A percentile compares a stretch with the other conserved stretches of the same genome.
These are phyloP conservation scores for Alitta virens DNA, from an alignment of 2,888 invertebrate species.

Conservation along the genomic window DNA sequence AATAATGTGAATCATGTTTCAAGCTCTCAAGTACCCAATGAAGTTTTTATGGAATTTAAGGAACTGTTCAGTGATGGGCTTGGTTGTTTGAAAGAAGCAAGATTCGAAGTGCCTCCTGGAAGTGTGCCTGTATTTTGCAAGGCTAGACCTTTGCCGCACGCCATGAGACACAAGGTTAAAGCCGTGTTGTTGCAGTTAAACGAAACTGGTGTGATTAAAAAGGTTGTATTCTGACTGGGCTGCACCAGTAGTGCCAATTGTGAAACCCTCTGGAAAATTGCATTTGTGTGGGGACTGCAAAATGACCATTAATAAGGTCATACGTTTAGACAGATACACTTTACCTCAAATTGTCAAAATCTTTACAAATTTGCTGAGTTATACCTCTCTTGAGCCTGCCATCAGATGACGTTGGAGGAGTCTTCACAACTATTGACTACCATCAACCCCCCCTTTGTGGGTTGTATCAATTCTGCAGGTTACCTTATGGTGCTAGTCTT, in stretches of 20 bases:
- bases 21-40: too few relatives aligned
- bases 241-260: slow-evolving; percentile 4
- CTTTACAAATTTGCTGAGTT: not conserved
- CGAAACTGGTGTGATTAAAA: too few relatives aligned
- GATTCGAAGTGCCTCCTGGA: too few relatives aligned
- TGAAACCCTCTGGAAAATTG: not conserved
- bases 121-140: too few relatives aligned
- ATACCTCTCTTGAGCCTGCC: not conserved
- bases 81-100: too few relatives aligned
- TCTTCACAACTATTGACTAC: not conserved
- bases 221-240: too few relatives aligned
- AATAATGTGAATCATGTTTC: too few relatives aligned
- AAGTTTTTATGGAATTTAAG: too few relatives aligned
- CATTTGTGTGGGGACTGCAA: slow-evolving; percentile 5
- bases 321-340: not conserved
- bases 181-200: too few relatives aligned
- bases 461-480: not conserved
- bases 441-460: not conserved
- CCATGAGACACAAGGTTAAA: too few relatives aligned
- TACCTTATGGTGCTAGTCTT: slow-evolving; percentile 3
- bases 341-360: not conserved
- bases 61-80: too few relatives aligned
- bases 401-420: not conserved
- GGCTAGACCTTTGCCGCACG: too few relatives aligned
- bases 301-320: not conserved